Evolutionary conservation across 2,888 invertebrate species (phyloP).

Genomic region (Cerceris rybyensis): DNA sequence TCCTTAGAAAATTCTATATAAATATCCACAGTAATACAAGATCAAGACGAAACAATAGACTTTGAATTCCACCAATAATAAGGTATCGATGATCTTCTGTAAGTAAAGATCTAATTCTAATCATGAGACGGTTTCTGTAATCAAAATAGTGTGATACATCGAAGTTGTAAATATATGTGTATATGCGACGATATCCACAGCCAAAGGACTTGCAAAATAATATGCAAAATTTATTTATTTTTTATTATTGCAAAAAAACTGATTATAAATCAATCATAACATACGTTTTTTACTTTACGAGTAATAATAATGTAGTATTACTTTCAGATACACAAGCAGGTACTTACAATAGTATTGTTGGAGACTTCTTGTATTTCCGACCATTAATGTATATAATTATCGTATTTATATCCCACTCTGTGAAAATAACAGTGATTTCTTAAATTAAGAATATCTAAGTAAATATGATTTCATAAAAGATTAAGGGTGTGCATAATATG

Average conservation of each 20-base stretch:
- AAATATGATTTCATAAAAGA: no score
- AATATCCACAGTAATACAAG: no score
- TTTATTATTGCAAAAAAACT: slow-evolving; percentile 20
- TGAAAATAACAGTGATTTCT: no score
- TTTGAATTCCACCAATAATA: no score
- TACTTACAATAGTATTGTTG: slow-evolving; percentile 18
- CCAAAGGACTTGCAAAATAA: slow-evolving; percentile 6
- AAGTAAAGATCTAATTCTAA: background rate
- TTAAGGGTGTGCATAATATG: background rate
- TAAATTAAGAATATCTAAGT: no score
- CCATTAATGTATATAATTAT: background rate
- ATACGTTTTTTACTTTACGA: slow-evolving; percentile 13
- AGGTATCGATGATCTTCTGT: background rate
- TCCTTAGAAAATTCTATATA: no score
- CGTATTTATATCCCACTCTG: background rate
- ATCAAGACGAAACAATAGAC: no score
- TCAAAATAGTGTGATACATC: slow-evolving; percentile 22
- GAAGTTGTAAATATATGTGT: slow-evolving; percentile 11
- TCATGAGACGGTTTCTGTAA: background rate
- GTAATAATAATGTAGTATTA: slow-evolving; percentile 10
- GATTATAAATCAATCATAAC: slow-evolving; percentile 6
- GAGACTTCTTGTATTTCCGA: background rate
- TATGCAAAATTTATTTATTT: slow-evolving; percentile 38
- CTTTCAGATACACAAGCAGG: slow-evolving; percentile 10
- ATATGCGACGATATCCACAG: background rate